Conservation (phyloP, 2,797 vertebrate genomes). For the Xerus rutilus region DNA sequence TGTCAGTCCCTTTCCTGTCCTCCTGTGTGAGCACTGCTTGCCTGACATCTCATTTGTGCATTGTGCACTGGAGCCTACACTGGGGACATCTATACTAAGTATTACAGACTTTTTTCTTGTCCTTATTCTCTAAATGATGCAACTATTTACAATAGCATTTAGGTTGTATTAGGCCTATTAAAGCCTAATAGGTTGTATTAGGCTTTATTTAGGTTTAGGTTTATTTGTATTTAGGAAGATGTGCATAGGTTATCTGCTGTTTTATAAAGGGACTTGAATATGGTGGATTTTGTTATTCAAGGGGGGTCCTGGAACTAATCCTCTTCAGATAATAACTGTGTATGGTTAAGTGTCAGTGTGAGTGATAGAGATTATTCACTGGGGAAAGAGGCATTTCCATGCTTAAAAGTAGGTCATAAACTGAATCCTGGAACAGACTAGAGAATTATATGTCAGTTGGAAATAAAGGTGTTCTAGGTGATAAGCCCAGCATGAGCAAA, state of each 20-base stretch:
- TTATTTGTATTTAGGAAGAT: too few species aligned
- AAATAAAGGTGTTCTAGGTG: constrained; percentile 9
- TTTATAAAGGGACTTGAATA: background rate
- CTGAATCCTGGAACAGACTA: background rate
- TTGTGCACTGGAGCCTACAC: background rate
- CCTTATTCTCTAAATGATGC: background rate
- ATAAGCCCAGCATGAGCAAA: background rate
- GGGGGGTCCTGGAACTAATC: background rate
- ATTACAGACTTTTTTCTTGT: background rate
- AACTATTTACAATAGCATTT: background rate
- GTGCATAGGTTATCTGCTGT: background rate
- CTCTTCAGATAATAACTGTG: background rate
- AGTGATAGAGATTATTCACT: background rate
- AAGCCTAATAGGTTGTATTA: too few species aligned
- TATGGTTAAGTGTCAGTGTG: background rate
- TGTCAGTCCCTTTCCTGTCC: too few species aligned
- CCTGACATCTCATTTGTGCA: background rate
- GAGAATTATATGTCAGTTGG: background rate
- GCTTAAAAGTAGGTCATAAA: constrained; percentile 47
- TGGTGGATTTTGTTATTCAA: background rate
- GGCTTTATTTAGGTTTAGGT: too few species aligned
- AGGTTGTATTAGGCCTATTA: too few species aligned
- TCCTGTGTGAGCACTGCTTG: background rate
- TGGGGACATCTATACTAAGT: background rate
- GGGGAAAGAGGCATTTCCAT: background rate